Percentiles rank a stretch among this genome's conserved stretches.
These are phyloP conservation scores for Bombylius discolor DNA, from an alignment of 2,888 invertebrate species.

Conservation along the genomic window DNA sequence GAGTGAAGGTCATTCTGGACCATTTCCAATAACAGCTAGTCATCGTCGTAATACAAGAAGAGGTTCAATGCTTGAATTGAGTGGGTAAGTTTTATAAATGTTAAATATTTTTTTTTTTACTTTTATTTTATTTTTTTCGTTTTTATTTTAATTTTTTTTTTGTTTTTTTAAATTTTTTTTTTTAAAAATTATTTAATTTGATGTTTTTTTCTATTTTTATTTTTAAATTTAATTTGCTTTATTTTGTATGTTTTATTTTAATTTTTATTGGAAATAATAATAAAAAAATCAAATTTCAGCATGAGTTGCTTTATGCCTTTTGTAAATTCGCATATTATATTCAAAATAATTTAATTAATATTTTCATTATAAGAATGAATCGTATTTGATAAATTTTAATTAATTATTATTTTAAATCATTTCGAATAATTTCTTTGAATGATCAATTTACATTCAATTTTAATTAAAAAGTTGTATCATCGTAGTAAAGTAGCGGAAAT, in stretches of 20 bases:
- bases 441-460: no score
- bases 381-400: no score
- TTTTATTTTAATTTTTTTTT: slow-evolving; percentile 11
- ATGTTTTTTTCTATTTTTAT: neutral
- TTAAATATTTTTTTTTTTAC: neutral
- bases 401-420: no score
- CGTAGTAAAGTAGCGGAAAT: no score
- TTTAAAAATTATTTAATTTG: neutral
- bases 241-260: neutral
- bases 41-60: slow-evolving; percentile 57
- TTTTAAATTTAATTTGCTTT: neutral
- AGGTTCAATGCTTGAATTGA: slow-evolving; percentile 72
- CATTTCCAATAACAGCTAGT: slow-evolving; percentile 52
- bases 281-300: no score
- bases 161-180: neutral
- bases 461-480: no score
- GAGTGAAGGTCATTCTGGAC: slow-evolving; percentile 41
- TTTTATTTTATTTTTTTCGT: neutral
- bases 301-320: no score
- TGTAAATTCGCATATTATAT: no score
- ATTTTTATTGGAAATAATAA: neutral
- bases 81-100: slow-evolving; percentile 44
- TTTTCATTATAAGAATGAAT: no score
- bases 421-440: no score
- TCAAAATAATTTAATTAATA: no score